A percentile compares a stretch with the other conserved stretches of the same genome.
phyloP scores from a whole-genome alignment of 2,888 invertebrate genomes.

The Aproaerema taeniolella region DNA sequence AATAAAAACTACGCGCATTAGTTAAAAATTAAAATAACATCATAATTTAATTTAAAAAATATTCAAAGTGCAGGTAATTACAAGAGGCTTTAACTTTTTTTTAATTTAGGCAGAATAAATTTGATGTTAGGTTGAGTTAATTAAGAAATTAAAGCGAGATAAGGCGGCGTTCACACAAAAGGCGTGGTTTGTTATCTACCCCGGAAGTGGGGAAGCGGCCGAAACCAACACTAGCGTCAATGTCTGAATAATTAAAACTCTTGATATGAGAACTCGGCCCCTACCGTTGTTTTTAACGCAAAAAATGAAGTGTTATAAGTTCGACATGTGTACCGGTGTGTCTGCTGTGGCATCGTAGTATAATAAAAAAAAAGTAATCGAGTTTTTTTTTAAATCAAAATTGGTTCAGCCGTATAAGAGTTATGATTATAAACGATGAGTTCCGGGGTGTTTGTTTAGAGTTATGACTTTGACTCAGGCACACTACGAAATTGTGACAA shows the following conservation, averaged over 20 bases:
- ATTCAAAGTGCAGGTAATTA: background rate
- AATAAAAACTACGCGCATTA: background rate
- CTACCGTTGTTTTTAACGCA: too few relatives aligned
- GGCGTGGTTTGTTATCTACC: conserved; percentile 55
- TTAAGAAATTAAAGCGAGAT: conserved; percentile 74
- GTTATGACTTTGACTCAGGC: too few relatives aligned
- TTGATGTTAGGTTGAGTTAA: conserved; percentile 33
- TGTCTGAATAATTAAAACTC: conserved; percentile 56
- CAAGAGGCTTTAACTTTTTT: background rate
- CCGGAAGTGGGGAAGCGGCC: conserved; percentile 61
- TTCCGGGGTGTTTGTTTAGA: too few relatives aligned
- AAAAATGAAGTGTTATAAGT: too few relatives aligned
- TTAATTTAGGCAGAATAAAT: background rate
- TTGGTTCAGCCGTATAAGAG: too few relatives aligned
- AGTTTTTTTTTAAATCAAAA: too few relatives aligned
- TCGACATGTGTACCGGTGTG: too few relatives aligned
- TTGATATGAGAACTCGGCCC: conserved; percentile 35
- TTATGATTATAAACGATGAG: too few relatives aligned
- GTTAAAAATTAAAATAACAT: background rate
- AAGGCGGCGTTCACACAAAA: conserved; percentile 53
- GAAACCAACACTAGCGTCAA: conserved; percentile 43
- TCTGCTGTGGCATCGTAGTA: too few relatives aligned
- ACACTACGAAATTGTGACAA: too few relatives aligned
- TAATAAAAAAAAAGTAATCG: too few relatives aligned
- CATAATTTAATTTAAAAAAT: background rate